Conservation (phyloP, 1,140 invertebrate genomes). For the Periplaneta americana region DNA sequence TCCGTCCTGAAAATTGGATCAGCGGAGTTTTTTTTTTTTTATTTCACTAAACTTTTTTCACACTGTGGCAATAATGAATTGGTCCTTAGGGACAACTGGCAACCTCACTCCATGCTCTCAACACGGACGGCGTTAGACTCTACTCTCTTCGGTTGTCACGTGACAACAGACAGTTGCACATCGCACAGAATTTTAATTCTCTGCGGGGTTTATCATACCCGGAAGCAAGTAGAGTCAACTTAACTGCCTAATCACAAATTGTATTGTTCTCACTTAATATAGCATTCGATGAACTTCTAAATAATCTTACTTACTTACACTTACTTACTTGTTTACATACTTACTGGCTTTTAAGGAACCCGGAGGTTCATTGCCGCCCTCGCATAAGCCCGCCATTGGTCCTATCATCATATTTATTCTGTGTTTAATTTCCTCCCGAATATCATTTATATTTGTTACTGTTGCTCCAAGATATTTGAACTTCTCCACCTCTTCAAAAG, state of each 20-base stretch:
- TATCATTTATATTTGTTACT: too few species aligned
- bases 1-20: neutral
- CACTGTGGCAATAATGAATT: neutral
- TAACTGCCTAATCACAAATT: neutral
- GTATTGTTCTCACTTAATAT: too few species aligned
- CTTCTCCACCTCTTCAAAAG: too few species aligned
- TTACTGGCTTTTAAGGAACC: too few species aligned
- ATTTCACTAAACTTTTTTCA: neutral
- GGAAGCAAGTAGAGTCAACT: neutral
- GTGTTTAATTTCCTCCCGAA: too few species aligned
- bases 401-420: too few species aligned
- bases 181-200: neutral
- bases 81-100: neutral
- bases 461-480: too few species aligned
- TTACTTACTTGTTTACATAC: too few species aligned
- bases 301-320: too few species aligned
- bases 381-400: too few species aligned
- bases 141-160: neutral
- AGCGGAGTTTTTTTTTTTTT: neutral
- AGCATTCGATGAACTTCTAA: too few species aligned
- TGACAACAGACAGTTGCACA: neutral
- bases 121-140: neutral
- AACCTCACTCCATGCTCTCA: neutral
- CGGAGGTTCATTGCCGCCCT: too few species aligned
- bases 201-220: neutral